A percentile compares a stretch with the other conserved stretches of the same genome.
phyloP scores from a whole-genome alignment of 2,797 vertebrate species.

The Scolopax rusticola region DNA sequence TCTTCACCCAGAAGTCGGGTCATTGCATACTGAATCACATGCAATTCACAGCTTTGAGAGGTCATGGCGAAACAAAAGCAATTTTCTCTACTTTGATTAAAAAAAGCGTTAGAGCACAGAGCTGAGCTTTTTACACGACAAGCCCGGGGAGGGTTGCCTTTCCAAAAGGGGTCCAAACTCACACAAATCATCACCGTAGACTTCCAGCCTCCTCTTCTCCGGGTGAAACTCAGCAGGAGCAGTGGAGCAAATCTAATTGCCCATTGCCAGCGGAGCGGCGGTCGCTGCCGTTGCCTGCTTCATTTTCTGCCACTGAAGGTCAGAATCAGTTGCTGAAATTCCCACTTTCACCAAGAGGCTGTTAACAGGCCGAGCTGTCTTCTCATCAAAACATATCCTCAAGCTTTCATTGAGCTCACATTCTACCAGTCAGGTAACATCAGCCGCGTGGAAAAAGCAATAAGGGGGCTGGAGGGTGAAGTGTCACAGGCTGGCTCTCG shows the following conservation, averaged over 20 bases:
- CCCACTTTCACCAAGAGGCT: not conserved
- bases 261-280: not conserved
- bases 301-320: not conserved
- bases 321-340: not conserved
- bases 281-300: not conserved
- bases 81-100: not conserved
- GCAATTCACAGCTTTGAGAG: not conserved
- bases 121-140: not conserved
- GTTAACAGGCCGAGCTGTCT: not conserved
- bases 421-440: not conserved
- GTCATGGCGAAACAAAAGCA: not conserved
- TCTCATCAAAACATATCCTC: not conserved
- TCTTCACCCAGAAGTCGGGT: not conserved
- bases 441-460: not conserved
- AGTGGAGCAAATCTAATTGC: not conserved
- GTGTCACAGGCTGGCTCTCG: not conserved
- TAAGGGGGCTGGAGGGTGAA: not conserved
- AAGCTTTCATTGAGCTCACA: not conserved
- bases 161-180: not conserved
- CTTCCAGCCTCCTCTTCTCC: not conserved
- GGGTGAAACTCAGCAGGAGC: fast-evolving
- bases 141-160: not conserved
- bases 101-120: not conserved
- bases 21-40: not conserved
- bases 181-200: not conserved